These are phyloP conservation scores for Drosophila barbarae DNA, from an alignment of 2,888 invertebrate species.

Conservation along the genomic window DNA sequence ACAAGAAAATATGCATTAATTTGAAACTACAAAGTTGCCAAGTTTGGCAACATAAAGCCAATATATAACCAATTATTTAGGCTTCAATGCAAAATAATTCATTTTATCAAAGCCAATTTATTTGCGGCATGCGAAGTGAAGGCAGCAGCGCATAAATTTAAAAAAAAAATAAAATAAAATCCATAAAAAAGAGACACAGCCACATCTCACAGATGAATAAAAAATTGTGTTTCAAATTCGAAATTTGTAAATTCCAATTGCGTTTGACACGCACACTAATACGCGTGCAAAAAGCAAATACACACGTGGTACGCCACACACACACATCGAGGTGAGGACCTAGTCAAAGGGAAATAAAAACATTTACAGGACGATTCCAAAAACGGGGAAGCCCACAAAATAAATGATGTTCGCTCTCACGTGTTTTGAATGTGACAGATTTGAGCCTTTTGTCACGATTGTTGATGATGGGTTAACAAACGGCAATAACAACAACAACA, in stretches of 20 bases:
- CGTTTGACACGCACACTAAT: constrained; percentile 50
- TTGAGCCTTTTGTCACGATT: constrained; percentile 74
- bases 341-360: constrained; percentile 52
- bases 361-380: constrained; percentile 55
- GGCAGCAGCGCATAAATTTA: constrained; percentile 14
- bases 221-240: constrained; percentile 60
- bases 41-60: constrained; percentile 2
- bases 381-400: constrained; percentile 53
- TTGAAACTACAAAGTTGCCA: background rate
- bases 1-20: background rate
- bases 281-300: constrained; percentile 4
- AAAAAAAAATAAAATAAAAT: constrained; percentile 7
- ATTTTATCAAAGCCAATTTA: constrained; percentile 48
- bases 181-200: constrained; percentile 9
- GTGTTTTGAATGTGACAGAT: constrained; percentile 74
- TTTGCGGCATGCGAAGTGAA: constrained; percentile 19
- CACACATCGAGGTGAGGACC: constrained; percentile 26
- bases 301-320: constrained; percentile 14
- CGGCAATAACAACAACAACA: constrained; percentile 41
- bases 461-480: constrained; percentile 74
- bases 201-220: constrained; percentile 15
- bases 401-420: constrained; percentile 70
- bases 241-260: constrained; percentile 65
- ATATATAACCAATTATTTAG: constrained; percentile 36
- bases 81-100: constrained; percentile 48